Conservation (phyloP, 2,888 invertebrate species). For the Caenorhabditis sinica region DNA sequence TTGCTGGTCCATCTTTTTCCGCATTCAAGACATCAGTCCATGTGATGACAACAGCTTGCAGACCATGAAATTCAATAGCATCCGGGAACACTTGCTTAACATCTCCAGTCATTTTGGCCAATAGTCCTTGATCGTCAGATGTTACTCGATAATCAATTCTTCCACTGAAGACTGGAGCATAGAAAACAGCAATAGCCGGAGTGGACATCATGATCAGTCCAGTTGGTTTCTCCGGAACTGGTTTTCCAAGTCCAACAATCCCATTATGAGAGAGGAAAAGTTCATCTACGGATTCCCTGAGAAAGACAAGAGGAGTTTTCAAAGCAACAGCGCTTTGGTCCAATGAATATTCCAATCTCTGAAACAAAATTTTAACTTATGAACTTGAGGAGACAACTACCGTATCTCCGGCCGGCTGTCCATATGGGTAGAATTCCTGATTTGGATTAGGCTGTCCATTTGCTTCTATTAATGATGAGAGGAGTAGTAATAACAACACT, state of each 20-base stretch:
- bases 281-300: slow-evolving; percentile 72
- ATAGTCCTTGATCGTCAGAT: slow-evolving; percentile 68
- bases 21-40: slow-evolving; percentile 88
- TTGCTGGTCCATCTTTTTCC: slow-evolving; percentile 86
- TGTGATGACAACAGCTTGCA: slow-evolving; percentile 90
- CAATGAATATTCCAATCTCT: slow-evolving; percentile 63
- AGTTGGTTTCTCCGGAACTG: slow-evolving; percentile 49
- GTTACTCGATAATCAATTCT: slow-evolving; percentile 76
- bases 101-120: slow-evolving; percentile 82
- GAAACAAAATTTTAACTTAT: slow-evolving; percentile 19
- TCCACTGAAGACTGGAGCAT: slow-evolving; percentile 71
- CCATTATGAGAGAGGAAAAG: slow-evolving; percentile 79
- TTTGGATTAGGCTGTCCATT: slow-evolving; percentile 2
- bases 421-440: slow-evolving; percentile 49
- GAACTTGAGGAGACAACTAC: slow-evolving; percentile 15
- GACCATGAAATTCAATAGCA: slow-evolving; percentile 89
- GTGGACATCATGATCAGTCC: slow-evolving; percentile 63
- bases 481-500: slow-evolving; percentile 38
- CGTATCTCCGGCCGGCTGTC: slow-evolving; percentile 51
- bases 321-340: slow-evolving; percentile 69
- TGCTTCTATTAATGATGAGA: slow-evolving; percentile 18
- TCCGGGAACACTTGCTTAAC: slow-evolving; percentile 89
- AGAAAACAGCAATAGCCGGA: slow-evolving; percentile 77
- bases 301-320: slow-evolving; percentile 73
- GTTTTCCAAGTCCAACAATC: slow-evolving; percentile 76